Percentiles rank a stretch among this genome's conserved stretches.
phyloP scores from a whole-genome alignment of 1,140 invertebrate species.

The Heliothis subflexa region DNA sequence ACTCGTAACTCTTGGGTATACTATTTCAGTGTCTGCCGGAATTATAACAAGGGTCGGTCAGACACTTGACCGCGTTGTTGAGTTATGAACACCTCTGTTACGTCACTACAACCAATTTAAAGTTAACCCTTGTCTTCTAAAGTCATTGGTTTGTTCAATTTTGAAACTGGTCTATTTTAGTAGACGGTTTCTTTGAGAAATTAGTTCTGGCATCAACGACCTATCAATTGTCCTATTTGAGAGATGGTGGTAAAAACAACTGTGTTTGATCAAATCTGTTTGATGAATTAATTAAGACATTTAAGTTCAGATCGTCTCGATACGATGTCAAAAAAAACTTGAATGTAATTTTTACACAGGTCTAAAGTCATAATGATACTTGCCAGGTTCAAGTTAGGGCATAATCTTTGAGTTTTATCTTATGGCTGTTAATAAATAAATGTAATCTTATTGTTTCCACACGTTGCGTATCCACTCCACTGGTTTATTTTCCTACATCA shows the following conservation, averaged over 20 bases:
- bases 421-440: background rate
- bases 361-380: no score
- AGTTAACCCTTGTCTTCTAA: background rate
- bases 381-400: no score
- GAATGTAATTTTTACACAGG: no score
- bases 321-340: no score
- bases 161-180: background rate
- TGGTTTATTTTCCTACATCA: conserved; percentile 13
- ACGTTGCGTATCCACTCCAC: background rate
- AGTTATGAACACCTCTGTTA: conserved; percentile 31
- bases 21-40: conserved; percentile 50
- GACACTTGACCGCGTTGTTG: conserved; percentile 48
- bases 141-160: background rate
- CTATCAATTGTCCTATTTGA: no score
- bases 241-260: no score
- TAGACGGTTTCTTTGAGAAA: no score
- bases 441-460: background rate
- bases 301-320: no score
- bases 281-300: no score
- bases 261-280: no score
- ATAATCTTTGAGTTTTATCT: background rate
- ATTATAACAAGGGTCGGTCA: conserved; percentile 51
- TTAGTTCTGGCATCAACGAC: no score
- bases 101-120: conserved; percentile 14
- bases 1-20: conserved; percentile 33